Conservation (phyloP, 2,113 vertebrate genomes). For the Perca fluviatilis region DNA sequence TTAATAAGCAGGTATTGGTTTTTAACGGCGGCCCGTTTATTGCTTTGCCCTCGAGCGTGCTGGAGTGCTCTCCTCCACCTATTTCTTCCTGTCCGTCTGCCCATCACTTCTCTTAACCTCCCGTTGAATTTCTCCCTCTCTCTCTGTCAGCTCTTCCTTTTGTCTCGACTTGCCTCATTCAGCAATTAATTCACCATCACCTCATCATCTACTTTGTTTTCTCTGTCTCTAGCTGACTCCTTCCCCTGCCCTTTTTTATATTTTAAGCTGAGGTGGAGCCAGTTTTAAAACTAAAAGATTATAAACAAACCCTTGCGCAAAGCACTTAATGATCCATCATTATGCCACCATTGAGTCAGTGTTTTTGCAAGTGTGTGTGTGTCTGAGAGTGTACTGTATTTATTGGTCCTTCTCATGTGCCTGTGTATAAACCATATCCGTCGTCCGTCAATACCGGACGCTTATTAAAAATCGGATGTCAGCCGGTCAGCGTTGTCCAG, state of each 20-base stretch:
- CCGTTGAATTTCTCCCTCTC: constrained; percentile 29
- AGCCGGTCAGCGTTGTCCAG: constrained; percentile 15
- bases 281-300: constrained; percentile 8
- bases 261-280: constrained; percentile 2
- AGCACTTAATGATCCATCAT: constrained; percentile 36
- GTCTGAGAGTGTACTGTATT: not conserved
- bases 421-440: constrained; percentile 19
- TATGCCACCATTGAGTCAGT: constrained; percentile 45
- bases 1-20: constrained; percentile 85
- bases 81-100: constrained; percentile 66
- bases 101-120: constrained; percentile 58
- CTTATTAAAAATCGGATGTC: constrained; percentile 34
- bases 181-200: constrained; percentile 61
- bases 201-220: constrained; percentile 27
- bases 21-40: constrained; percentile 79
- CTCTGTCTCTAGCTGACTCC: not conserved
- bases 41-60: constrained; percentile 75
- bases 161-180: constrained; percentile 44
- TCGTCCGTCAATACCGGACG: constrained; percentile 26
- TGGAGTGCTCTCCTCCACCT: constrained; percentile 64
- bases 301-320: not conserved
- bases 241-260: not conserved
- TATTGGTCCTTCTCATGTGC: not conserved
- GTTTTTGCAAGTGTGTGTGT: not conserved
- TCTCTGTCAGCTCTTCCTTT: constrained; percentile 32